These are phyloP conservation scores for Sphenopsis melanotis DNA, from an alignment of 2,797 vertebrate genomes.

Conservation along the genomic window DNA sequence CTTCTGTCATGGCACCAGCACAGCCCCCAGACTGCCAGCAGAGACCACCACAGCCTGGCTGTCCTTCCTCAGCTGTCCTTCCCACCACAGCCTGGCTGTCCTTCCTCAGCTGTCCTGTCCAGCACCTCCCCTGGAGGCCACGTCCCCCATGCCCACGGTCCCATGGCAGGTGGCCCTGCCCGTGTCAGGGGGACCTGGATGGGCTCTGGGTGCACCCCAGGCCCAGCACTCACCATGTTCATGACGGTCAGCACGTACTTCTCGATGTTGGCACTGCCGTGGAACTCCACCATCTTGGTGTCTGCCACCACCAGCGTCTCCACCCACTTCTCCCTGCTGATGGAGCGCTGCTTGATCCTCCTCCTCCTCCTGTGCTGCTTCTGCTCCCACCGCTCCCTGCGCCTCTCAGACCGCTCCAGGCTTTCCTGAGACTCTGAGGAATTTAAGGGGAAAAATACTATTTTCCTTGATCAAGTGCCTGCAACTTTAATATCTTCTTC, in stretches of 20 bases:
- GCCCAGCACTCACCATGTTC: constrained; percentile 89
- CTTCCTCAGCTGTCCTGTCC: no score
- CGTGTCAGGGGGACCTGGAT: no score
- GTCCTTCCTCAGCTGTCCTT: background rate
- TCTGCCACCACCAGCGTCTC: constrained; percentile 96
- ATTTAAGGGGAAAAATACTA: background rate
- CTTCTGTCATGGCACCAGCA: background rate
- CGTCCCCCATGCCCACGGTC: accelerated
- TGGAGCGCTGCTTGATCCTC: constrained; percentile 80
- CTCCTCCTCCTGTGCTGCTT: constrained; percentile 60
- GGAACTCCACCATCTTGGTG: constrained; percentile 92
- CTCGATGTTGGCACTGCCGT: constrained; percentile 84
- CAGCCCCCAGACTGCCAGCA: background rate
- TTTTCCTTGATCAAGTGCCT: background rate
- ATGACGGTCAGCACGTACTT: constrained; percentile 92
- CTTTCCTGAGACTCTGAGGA: constrained; percentile 65
- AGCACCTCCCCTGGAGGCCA: background rate
- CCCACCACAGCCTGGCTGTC: no score
- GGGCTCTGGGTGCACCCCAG: background rate
- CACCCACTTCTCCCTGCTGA: constrained; percentile 97
- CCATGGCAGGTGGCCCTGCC: no score
- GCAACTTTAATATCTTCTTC: background rate
- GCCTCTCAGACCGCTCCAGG: constrained; percentile 66
- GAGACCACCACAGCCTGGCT: background rate
- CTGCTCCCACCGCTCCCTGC: constrained; percentile 83